Base-by-base conservation (phyloP, 2,113 vertebrate genomes). In the Aspidoscelis tigris region DNA sequence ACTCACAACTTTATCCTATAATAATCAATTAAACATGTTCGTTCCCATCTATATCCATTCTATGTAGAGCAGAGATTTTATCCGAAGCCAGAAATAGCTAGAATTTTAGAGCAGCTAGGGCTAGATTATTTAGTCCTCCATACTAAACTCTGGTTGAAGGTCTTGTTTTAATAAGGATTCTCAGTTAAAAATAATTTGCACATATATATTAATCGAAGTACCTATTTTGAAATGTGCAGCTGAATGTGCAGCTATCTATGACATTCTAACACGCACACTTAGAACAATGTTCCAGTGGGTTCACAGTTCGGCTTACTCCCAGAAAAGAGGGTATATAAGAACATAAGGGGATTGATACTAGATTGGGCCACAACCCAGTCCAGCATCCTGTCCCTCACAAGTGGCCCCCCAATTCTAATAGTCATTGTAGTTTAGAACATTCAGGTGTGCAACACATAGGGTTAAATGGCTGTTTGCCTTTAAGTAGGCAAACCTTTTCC, bases 51-150 rank as follows among this genome's bases (percentile, higher is more conserved):
- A 84, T 78, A 86, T 84, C 84, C 88, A 84, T 21, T 70, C 75
- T 2, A 5, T 91, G 87, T 69, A 70, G 78, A 85, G 86, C 90
- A 72, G 11, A 87, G 88, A 88, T 89, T 94, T 94, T 92, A 87
- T 75, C 76, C 91, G 72, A 66, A 88, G 92, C 90, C 90, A 91
- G 89, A 76, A 76, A 93, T 95, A 95, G 90, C 91, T 80, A 87
- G 85, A 83, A 93, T 90, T 91, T 91, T 87, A 78, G 1, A 76
- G 84, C 91, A 90, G 92, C 91, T 89, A 78, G 75, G 72, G 92
- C 85, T 89, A 91, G 91, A 91, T 93, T 89, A 92, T 85, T 92
- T 89, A 84, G 78, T 4, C 89, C 85, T 86, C 69, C 83, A 79
- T 12, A 53, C 82, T 83, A 5, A 1, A 81, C 85, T 84, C 73